These are phyloP conservation scores for Machimus atricapillus DNA, from an alignment of 2,888 invertebrate species.

Conservation along the genomic window DNA sequence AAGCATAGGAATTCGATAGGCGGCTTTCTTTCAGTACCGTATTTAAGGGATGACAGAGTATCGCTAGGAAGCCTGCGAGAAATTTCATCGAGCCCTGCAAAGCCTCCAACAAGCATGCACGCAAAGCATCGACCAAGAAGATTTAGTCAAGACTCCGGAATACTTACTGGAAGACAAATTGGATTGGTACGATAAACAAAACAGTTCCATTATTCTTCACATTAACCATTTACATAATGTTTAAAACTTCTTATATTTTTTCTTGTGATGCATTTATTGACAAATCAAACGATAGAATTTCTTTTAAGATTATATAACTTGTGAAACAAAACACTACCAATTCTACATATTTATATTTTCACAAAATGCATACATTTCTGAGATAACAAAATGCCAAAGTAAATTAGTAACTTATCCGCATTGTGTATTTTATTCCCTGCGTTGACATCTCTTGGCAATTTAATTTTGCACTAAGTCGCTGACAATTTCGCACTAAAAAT, in stretches of 20 bases:
- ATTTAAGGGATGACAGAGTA: constrained; percentile 2
- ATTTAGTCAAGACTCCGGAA: constrained; percentile 61
- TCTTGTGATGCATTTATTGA: background rate
- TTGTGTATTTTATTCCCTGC: background rate
- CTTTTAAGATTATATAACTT: background rate
- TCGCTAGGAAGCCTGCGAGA: background rate
- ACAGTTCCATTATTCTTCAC: background rate
- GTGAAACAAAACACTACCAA: background rate
- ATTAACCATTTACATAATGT: background rate
- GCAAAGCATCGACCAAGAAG: constrained; percentile 53
- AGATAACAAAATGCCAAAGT: too few relatives aligned
- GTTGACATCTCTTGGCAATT: background rate
- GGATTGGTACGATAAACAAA: constrained; percentile 44
- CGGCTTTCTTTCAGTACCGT: constrained; percentile 38
- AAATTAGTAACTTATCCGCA: background rate
- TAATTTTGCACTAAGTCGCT: background rate
- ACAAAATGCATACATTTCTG: too few relatives aligned
- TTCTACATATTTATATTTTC: too few relatives aligned
- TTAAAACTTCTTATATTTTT: background rate
- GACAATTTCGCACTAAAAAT: background rate
- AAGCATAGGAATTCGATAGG: constrained; percentile 45
- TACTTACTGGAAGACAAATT: constrained; percentile 56
- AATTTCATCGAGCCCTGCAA: constrained; percentile 43
- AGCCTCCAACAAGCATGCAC: constrained; percentile 26
- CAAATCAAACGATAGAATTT: background rate